Conservation (phyloP, 2,113 vertebrate species). For the Sinosuthora webbiana region DNA sequence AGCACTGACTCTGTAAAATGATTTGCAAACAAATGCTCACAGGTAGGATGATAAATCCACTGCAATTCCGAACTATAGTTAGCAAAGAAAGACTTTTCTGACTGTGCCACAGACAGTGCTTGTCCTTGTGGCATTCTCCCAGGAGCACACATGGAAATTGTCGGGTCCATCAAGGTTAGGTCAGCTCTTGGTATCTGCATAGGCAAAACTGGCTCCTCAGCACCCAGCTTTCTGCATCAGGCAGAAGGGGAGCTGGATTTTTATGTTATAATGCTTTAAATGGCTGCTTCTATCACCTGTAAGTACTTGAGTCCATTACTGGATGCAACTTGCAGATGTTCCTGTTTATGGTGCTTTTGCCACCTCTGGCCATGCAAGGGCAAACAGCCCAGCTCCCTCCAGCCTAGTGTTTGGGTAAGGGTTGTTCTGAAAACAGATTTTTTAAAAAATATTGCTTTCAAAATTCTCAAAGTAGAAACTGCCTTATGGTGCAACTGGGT, state of each 20-base stretch:
- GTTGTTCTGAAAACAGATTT: neutral
- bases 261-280: neutral
- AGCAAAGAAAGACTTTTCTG: neutral
- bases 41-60: neutral
- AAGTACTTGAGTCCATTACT: neutral
- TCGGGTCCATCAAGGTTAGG: fast-evolving
- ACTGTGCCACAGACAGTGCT: no score
- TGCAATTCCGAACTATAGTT: neutral
- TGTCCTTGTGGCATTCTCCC: neutral
- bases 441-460: neutral
- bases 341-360: neutral
- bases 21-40: neutral
- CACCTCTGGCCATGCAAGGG: neutral
- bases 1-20: neutral
- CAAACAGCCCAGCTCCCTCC: neutral
- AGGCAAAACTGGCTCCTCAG: neutral
- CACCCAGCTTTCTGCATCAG: neutral
- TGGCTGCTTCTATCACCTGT: neutral
- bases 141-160: fast-evolving
- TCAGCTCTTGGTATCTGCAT: neutral
- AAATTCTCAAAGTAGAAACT: neutral
- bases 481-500: neutral
- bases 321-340: fast-evolving
- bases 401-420: neutral
- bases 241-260: neutral